Base-by-base conservation (phyloP, 2,113 vertebrate genomes). In the Marmota flaviventris region DNA sequence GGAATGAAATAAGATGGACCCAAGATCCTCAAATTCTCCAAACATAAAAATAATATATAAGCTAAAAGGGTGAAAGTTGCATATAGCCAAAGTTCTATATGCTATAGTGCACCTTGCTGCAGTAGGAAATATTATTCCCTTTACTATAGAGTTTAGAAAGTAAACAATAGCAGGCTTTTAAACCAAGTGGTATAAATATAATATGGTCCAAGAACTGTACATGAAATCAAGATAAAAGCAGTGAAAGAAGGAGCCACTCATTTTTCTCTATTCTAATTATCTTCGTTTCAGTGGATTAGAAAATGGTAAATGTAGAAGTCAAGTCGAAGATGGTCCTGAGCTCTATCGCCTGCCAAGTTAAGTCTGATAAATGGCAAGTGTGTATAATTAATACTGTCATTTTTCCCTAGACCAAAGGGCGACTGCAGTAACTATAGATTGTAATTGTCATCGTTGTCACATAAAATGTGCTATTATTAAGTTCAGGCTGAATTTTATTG, bases 401-500 rank as follows among this genome's bases (percentile, higher is more conserved):
- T 98, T 98, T 98, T 91, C 98, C 94, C 97, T 92, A 94, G 98
- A 99, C 98, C 98, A 99, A 98, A 98, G 98, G 98, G 98, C 17
- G 96, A 98, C 98, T 98, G 98, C 97, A 93, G 98, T 99, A 99
- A 99, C 99, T 98, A 97, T 99, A 99, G 99, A 99, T 99, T 99
- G 99, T 99, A 99, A 99, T 99, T 99, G 99, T 99, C 99, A 99
- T 98, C 97, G 92, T 99, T 99, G 99, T 99, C 99, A 99, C 98
- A 99, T 99, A 99, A 99, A 99, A 99, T 99, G 99, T 99, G 98
- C 98, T 99, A 98, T 99, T 99, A 99, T 99, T 99, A 99, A 99
- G 99, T 99, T 99, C 98, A 98, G 98, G 97, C 98, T 99, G 98
- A 98, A 98, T 99, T 99, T 99, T 99, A 99, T 99, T 98, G 98